These are phyloP conservation scores for Dipus sagitta DNA, from an alignment of 2,797 vertebrate species.

Conservation along the genomic window DNA sequence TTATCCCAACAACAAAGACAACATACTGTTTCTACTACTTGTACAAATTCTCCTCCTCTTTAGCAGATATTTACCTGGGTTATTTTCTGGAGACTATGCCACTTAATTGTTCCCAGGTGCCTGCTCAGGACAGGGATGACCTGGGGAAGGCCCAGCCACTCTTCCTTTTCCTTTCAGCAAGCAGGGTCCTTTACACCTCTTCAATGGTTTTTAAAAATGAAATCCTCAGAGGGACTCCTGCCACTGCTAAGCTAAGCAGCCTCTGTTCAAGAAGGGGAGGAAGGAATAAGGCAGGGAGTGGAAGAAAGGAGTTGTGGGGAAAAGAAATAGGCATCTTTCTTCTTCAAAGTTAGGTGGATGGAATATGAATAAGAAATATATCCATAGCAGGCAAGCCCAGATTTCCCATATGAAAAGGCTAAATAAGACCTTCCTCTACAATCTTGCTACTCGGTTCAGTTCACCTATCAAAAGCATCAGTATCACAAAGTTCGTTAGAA, in stretches of 20 bases:
- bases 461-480: constrained; percentile 39
- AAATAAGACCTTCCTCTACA: constrained; percentile 62
- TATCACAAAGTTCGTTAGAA: constrained; percentile 32
- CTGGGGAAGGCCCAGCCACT: constrained; percentile 77
- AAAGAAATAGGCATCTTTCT: constrained; percentile 83
- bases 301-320: constrained; percentile 80
- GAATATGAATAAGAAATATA: constrained; percentile 70
- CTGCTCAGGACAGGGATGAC: constrained; percentile 79
- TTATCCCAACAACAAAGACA: constrained; percentile 67
- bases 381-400: constrained; percentile 78
- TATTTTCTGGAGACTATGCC: constrained; percentile 77
- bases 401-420: constrained; percentile 68
- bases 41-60: constrained; percentile 69
- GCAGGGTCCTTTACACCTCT: constrained; percentile 77
- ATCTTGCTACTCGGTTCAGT: neutral
- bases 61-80: constrained; percentile 78
- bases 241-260: constrained; percentile 80
- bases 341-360: constrained; percentile 79
- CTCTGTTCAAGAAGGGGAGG: constrained; percentile 79
- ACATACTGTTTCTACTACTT: constrained; percentile 71
- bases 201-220: constrained; percentile 83
- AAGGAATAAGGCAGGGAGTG: constrained; percentile 72
- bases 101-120: constrained; percentile 77
- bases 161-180: constrained; percentile 83
- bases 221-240: constrained; percentile 81